These are phyloP conservation scores for Drosophila mettleri DNA, from an alignment of 2,888 invertebrate genomes.

Conservation along the genomic window DNA sequence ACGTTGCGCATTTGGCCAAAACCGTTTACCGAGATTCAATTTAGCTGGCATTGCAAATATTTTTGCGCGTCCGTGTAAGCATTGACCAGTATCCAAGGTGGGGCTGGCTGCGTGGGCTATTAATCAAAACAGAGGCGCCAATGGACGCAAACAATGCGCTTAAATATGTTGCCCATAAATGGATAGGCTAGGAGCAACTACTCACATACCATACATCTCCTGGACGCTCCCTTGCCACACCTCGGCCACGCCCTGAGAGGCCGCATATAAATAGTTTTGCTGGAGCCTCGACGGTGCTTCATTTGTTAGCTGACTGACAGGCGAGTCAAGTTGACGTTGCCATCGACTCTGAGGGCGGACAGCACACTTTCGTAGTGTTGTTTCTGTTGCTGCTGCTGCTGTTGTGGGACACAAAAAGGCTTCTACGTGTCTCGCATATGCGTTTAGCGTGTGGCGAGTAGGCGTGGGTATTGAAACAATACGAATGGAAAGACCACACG, in stretches of 20 bases:
- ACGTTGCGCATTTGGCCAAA: constrained; percentile 38
- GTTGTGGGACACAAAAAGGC: constrained; percentile 43
- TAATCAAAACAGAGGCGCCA: constrained; percentile 62
- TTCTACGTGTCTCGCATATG: constrained; percentile 54
- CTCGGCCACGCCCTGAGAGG: constrained; percentile 8
- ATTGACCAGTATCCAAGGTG: constrained; percentile 26
- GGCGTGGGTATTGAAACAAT: neutral
- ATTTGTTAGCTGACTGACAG: constrained; percentile 66
- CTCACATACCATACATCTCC: constrained; percentile 30
- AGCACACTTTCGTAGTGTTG: constrained; percentile 7
- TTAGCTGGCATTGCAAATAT: constrained; percentile 65
- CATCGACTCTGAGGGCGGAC: constrained; percentile 29
- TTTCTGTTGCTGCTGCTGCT: constrained; percentile 12
- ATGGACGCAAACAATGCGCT: constrained; percentile 53
- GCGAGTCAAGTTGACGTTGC: constrained; percentile 56
- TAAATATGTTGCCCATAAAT: constrained; percentile 58
- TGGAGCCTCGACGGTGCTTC: constrained; percentile 44
- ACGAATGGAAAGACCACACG: constrained; percentile 22
- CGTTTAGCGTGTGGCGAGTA: constrained; percentile 4
- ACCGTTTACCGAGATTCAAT: constrained; percentile 54
- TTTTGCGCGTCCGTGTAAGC: constrained; percentile 7
- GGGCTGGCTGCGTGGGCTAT: constrained; percentile 41
- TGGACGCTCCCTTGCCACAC: constrained; percentile 29
- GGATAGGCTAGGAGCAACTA: constrained; percentile 17
- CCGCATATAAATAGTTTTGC: constrained; percentile 70